Evolutionary conservation across 2,113 vertebrate genomes (phyloP), one percentile per base, ranked within the genome.

Genomic region (Trichechus manatus): DNA sequence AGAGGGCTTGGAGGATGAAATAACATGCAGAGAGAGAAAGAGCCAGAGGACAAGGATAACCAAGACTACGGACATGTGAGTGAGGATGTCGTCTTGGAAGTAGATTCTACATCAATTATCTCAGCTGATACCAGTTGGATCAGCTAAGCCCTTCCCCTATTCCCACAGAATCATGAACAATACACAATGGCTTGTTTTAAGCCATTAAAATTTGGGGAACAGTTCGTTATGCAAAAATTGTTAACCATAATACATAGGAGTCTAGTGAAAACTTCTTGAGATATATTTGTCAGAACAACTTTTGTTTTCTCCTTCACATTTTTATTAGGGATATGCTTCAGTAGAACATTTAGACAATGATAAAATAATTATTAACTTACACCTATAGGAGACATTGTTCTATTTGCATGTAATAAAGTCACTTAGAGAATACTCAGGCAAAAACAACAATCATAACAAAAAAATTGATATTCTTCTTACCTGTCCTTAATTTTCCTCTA

Each of bases 371-470:
- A 85, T 20, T 94, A 92, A 61, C 81, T 81, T 78, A 77, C 36
- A 80, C 81, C 39, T 42, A 23, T 2, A 85, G 85, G 22, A 66
- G 31, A 72, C 50, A 6, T 81, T 64, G 64, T 81, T 44, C 4
- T 72, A 61, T 61, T 93, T 91, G 11, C 13, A 89, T 74, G 9
- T 74, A 75, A 87, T 78, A 89, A 87, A 13, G 17, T 61, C 44
- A 82, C 17, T 74, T 10, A 78, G 63, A 33, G 10, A 93, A 19
- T 70, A 6, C 78, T 72, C 31, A 81, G 77, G 15, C 9, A 79
- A 75, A 91, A 93, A 87, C 91, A 86, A 79, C 14, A 86, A 85
- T 8, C 94, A 27, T 20, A 82, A n/a, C 44, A 87, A 87, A 22
- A 78, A 85, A 56, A 74, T 6, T 56, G 31, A 74, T 86, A 72